These are phyloP conservation scores for Pelusios castaneus DNA, from an alignment of 2,113 vertebrate genomes.

Conservation along the genomic window DNA sequence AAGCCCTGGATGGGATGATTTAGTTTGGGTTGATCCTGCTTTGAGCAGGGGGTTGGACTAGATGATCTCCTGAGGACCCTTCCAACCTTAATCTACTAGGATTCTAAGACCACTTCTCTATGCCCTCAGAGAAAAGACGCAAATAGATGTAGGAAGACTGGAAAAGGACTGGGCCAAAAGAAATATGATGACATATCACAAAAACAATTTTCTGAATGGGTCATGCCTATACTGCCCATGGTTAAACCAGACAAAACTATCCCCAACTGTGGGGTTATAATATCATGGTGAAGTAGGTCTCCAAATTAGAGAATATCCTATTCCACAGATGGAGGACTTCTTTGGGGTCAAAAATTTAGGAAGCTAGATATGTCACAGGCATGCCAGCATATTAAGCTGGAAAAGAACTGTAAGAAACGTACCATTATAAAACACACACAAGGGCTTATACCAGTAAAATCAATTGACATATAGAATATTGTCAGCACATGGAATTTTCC, in stretches of 20 bases:
- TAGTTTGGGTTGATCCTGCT: too few species aligned
- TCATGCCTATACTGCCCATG: background rate
- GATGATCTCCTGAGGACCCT: too few species aligned
- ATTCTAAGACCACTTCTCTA: too few species aligned
- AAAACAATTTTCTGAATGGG: background rate
- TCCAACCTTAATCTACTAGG: too few species aligned
- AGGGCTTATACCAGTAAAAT: background rate
- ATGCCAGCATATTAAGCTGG: background rate
- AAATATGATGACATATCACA: too few species aligned
- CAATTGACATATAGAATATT: background rate
- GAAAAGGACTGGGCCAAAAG: background rate
- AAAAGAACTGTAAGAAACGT: background rate
- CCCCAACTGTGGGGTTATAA: background rate
- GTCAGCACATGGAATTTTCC: background rate
- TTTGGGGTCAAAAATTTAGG: background rate
- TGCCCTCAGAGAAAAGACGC: too few species aligned
- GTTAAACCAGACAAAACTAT: background rate
- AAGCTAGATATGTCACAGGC: background rate
- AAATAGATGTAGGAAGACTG: background rate
- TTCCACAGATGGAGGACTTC: background rate
- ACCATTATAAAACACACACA: background rate
- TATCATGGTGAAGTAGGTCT: background rate
- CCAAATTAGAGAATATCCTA: background rate
- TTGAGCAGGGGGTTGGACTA: too few species aligned
- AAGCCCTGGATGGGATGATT: too few species aligned